Evolutionary conservation across 2,113 vertebrate genomes (phyloP), one percentile per base, ranked within the genome.

Genomic region (Microtus pennsylvanicus): DNA sequence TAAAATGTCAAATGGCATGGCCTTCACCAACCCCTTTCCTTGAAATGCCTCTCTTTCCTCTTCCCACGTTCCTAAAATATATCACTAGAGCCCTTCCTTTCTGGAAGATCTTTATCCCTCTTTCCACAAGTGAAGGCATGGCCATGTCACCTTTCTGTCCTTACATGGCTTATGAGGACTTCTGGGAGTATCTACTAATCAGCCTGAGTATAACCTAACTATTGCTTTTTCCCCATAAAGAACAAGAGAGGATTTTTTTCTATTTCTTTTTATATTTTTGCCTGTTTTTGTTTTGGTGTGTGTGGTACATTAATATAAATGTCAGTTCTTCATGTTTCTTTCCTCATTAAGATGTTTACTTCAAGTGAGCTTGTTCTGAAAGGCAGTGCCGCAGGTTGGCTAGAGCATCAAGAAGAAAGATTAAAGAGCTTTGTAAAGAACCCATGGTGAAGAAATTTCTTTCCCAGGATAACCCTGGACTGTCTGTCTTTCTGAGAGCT

Each of bases 271-370:
- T 28, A 82, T 55, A 38, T 50, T 70, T 75, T 63, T 11, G 21
- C 63, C 69, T 35, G 55, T 85, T 69, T 35, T 45, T 45, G 22
- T 26, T 52, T 89, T 38, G 16, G 9, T 90, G 6, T 50, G 11
- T 72, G 67, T 38, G 38, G 89, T 93, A n/a, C 2, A 65, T 52
- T 55, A 90, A 45, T 50, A 63, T 70, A 78, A 63, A 89, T 33
- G n/a, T 77, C n/a, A 77, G 33, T 42, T 91, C 74, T 91, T 45
- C 35, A 28, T 42, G 77, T 69, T 82, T 95, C 24, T 87, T 94
- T 81, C 13, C 50, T 19, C 17, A 50, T 42, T 55, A 74, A 35
- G 26, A 26, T 30, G 83, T 93, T 72, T 91, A 14, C 45, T 88
- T 88, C 38, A 42, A 47, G 77, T 21, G 82, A 77, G 16, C 47